These are phyloP conservation scores for Dryobota labecula DNA, from an alignment of 2,888 invertebrate species.

Conservation along the genomic window DNA sequence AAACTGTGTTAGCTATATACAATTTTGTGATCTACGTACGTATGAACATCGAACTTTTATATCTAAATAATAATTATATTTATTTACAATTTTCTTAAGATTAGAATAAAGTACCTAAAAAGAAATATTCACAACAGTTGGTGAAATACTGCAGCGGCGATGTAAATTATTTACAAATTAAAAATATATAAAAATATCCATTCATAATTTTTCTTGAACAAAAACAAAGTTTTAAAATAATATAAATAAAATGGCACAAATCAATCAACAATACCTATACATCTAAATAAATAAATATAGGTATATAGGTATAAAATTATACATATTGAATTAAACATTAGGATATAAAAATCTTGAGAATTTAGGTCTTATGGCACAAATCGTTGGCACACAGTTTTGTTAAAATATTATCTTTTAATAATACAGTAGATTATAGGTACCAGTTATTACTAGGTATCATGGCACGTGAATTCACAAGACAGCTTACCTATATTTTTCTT, in stretches of 20 bases:
- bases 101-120: constrained; percentile 58
- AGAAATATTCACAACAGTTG: constrained; percentile 81
- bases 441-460: constrained; percentile 14
- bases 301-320: background rate
- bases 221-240: background rate
- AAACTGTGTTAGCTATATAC: constrained; percentile 67
- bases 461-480: constrained; percentile 56
- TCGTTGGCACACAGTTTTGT: constrained; percentile 59
- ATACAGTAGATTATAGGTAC: constrained; percentile 15
- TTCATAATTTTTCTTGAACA: background rate
- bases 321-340: background rate
- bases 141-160: constrained; percentile 84
- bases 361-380: constrained; percentile 69
- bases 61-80: constrained; percentile 47
- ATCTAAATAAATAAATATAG: background rate
- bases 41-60: constrained; percentile 71
- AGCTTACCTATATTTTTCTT: background rate
- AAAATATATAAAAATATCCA: constrained; percentile 8
- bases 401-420: background rate
- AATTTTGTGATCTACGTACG: constrained; percentile 71
- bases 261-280: background rate
- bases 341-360: background rate
- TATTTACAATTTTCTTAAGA: constrained; percentile 69
- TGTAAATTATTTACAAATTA: constrained; percentile 58
- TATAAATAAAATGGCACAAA: background rate